Evolutionary conservation across 2,888 invertebrate species (phyloP).

Genomic region (Physocephala rufipes): DNA sequence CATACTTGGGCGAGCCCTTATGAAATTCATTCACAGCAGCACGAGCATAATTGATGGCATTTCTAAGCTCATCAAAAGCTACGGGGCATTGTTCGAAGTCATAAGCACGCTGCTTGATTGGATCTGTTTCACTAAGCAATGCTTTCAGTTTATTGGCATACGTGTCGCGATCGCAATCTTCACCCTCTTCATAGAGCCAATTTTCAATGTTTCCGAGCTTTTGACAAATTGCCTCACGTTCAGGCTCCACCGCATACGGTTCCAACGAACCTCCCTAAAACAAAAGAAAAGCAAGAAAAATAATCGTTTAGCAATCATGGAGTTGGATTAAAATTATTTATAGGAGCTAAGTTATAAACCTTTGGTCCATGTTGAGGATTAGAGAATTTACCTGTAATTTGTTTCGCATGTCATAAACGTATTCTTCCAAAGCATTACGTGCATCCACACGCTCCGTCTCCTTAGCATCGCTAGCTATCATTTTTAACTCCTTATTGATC

Average conservation of each 20-base stretch:
- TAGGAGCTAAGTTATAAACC: neutral
- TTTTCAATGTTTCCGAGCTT: conserved; percentile 87
- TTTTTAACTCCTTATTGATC: conserved; percentile 83
- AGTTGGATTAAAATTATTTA: neutral
- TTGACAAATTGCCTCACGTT: conserved; percentile 71
- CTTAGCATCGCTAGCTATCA: conserved; percentile 86
- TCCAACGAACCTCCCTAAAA: conserved; percentile 79
- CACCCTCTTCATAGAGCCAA: conserved; percentile 97
- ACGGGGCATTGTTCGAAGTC: conserved; percentile 84
- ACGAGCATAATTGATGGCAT: conserved; percentile 80
- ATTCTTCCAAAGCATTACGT: conserved; percentile 97
- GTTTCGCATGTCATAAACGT: conserved; percentile 94
- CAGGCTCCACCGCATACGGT: conserved; percentile 78
- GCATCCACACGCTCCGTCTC: conserved; percentile 96
- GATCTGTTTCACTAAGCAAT: conserved; percentile 83
- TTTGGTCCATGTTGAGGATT: neutral
- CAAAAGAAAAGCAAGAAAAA: conserved; percentile 16
- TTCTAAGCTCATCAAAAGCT: conserved; percentile 83
- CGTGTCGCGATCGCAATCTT: conserved; percentile 83
- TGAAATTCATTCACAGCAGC: conserved; percentile 81
- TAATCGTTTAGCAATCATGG: neutral
- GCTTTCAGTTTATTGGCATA: conserved; percentile 73
- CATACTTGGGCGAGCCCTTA: conserved; percentile 76
- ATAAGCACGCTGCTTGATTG: conserved; percentile 82
- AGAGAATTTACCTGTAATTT: conserved; percentile 71